Evolutionary conservation across 1,140 invertebrate genomes (phyloP).

Genomic region (Drosophila sp.): DNA sequence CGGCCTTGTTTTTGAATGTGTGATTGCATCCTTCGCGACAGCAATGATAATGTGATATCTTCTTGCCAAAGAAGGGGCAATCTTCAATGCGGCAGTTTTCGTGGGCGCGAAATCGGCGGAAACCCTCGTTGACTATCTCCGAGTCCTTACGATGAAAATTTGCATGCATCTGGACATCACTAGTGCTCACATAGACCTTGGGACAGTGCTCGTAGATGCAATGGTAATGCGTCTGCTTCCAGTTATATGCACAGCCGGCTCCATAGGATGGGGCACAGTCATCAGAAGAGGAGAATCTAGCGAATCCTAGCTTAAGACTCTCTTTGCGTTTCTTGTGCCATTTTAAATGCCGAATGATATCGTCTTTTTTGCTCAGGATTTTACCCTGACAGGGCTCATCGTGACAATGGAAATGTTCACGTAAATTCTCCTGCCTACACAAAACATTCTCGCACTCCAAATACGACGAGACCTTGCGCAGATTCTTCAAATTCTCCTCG

Average conservation of each 20-base stretch:
- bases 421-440: constrained; percentile 75
- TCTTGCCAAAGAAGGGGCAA: constrained; percentile 96
- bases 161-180: constrained; percentile 99
- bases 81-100: constrained; percentile 84
- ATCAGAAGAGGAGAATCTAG: constrained; percentile 94
- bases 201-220: constrained; percentile 98
- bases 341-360: constrained; percentile 97
- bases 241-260: constrained; percentile 94
- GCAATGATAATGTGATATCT: constrained; percentile 99
- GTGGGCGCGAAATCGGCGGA: constrained; percentile 77
- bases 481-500: constrained; percentile 75
- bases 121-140: constrained; percentile 97
- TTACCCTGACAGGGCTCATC: constrained; percentile 91
- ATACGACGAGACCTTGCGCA: constrained; percentile 78
- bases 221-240: constrained; percentile 99
- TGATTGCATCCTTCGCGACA: constrained; percentile 94
- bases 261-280: constrained; percentile 90
- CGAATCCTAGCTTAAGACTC: constrained; percentile 97
- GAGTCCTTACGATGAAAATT: constrained; percentile 99
- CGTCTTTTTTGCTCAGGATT: constrained; percentile 98
- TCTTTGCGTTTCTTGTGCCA: constrained; percentile 99
- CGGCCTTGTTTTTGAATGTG: constrained; percentile 99
- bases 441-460: constrained; percentile 78
- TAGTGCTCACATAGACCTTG: constrained; percentile 99
- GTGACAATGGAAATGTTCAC: constrained; percentile 98